Evolutionary conservation across 2,113 vertebrate species (phyloP), one percentile per base, ranked within the genome.

Genomic region (Callospermophilus lateralis): DNA sequence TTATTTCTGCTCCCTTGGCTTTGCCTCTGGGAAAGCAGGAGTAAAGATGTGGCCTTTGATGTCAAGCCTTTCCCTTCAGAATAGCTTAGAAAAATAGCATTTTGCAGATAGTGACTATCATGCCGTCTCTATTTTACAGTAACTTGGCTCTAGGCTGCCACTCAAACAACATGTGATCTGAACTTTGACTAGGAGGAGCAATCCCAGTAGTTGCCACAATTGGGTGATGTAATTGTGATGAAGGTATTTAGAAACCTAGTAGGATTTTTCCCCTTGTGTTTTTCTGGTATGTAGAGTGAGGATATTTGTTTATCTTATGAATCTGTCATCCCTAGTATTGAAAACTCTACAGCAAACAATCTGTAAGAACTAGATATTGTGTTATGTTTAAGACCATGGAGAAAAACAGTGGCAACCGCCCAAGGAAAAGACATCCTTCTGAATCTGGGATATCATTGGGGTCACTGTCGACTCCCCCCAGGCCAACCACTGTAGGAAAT

Each of bases 401-500:
- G 89, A 84, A 97, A 95, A 97, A 95, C 67, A 93, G 89, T 95
- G 93, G 96, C 97, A 97, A 20, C 53, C 28, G 96, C 77, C 96
- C 92, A 90, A 97, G 95, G 70, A 97, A 97, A 97, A 97, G 96
- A 95, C 48, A 80, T 55, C 39, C 76, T 84, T 97, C 84, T 93
- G 63, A 95, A 32, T 85, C 45, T 95, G 92, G 90, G 86, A 78
- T 97, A 65, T 93, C 72, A 77, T 10, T 61, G 61, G 81, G 86
- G 84, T 93, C 84, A 90, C 32, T 45, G 51, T 80, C 90, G 93
- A 73, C 79, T 86, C 76, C 61, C 72, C n/a, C 10, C 34, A 84
- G 70, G 76, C 96, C 96, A 95, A 16, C 45, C 90, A 84, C 72
- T 88, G 45, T 58, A 95, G 72, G 95, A 97, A 95, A 78, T 45